phyloP scores from a whole-genome alignment of 2,888 invertebrate species.

The Catonia carolina region DNA sequence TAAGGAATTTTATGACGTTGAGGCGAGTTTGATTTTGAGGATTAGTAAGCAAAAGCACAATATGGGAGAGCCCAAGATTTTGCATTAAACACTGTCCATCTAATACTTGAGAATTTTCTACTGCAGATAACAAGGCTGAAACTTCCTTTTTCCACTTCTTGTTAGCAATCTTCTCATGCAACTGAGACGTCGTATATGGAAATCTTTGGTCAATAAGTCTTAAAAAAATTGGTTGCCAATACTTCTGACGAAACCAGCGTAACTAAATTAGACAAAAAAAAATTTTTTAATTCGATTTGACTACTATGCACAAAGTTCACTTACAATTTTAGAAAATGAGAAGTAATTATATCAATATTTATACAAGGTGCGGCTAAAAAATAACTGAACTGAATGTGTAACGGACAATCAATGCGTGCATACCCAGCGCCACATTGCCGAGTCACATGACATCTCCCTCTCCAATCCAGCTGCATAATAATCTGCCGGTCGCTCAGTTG shows the following conservation, averaged over 20 bases:
- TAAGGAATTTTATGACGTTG: background rate
- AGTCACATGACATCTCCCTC: no score
- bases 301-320: background rate
- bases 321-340: no score
- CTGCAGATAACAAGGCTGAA: background rate
- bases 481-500: no score
- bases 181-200: background rate
- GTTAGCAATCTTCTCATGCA: background rate
- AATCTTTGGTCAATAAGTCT: background rate
- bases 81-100: conserved; percentile 6
- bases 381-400: no score
- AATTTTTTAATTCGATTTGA: background rate
- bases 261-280: background rate
- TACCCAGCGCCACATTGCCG: no score
- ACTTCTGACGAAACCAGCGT: background rate
- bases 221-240: background rate
- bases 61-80: background rate
- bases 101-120: background rate
- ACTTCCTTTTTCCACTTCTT: conserved; percentile 1
- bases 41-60: background rate
- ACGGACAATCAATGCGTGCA: no score
- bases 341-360: no score
- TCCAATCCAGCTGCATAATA: no score
- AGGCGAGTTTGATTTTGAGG: background rate
- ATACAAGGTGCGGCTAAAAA: no score